Evolutionary conservation across 2,797 vertebrate genomes (phyloP), one percentile per base, ranked within the genome.

Genomic region (Lacerta agilis): DNA sequence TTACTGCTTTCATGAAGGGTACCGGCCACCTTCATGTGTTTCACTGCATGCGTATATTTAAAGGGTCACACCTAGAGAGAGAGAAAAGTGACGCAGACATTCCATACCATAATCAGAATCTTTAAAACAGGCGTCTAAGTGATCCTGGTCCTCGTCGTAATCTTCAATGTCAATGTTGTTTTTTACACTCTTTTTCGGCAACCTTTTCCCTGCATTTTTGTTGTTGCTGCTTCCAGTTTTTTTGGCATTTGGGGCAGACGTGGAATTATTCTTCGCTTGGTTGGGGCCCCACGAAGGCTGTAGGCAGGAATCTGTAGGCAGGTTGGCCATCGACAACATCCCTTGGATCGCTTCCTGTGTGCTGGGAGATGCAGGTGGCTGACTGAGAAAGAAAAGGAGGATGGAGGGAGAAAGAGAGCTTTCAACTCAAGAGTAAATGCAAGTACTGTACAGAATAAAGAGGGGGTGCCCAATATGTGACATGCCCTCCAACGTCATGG

Each of bases 261-360:
- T 96, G 3, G 97, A 98, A 95, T 98, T 98, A 96, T 96, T 97
- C 96, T 98, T 99, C 0, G 97, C 97, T 95, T 99, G 98, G 91
- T 97, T 98, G 85, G 98, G 95, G 90, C 97, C 97, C 98, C 98
- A 99, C 0, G 98, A 94, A 0, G 97, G 97, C 96, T 98, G 98
- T 95, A 99, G 96, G 96, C 98, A 98, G 94, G 98, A 98, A 94
- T 99, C 98, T 23, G 98, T 98, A 38, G 99, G 98, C 93, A 99
- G 98, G 96, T 99, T 99, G 96, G 99, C 99, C 99, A 99, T 99
- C 78, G 99, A 99, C 91, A 99, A 97, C 99, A 99, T 99, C 96
- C 99, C 99, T 98, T 99, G 99, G 97, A 99, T 99, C 94, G 99
- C 99, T 97, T 99, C 99, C 96, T 99, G 99, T 15, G 99, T 99